Conservation (phyloP, 2,113 vertebrate genomes). For the Sturnus vulgaris region DNA sequence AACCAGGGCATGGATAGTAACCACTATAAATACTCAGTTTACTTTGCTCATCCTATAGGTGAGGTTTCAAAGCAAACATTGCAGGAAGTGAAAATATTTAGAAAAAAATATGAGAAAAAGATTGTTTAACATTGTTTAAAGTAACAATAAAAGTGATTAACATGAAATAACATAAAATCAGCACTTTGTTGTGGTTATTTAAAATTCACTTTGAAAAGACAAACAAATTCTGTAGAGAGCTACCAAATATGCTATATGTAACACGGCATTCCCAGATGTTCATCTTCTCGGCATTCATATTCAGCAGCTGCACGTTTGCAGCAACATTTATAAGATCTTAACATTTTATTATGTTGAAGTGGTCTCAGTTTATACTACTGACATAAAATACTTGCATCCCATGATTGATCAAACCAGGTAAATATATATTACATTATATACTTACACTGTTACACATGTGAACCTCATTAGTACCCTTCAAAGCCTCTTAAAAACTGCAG, state of each 20-base stretch:
- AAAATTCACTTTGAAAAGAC: conserved; percentile 1
- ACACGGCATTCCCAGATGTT: background rate
- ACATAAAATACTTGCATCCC: background rate
- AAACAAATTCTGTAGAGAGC: background rate
- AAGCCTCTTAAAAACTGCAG: background rate
- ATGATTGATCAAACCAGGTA: background rate
- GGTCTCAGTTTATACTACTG: background rate
- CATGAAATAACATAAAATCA: background rate
- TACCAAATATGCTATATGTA: background rate
- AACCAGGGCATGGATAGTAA: background rate
- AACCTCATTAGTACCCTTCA: background rate
- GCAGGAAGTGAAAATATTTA: background rate
- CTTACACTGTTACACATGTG: background rate
- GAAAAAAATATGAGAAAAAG: background rate
- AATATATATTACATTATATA: background rate
- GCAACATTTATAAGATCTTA: background rate
- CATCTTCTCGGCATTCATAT: background rate
- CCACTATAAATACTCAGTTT: background rate
- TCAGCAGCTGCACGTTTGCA: background rate
- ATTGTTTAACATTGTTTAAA: background rate
- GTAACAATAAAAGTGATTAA: background rate
- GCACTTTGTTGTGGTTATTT: background rate
- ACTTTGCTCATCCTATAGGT: background rate
- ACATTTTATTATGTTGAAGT: background rate
- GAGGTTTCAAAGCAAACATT: background rate